Evolutionary conservation across 2,113 vertebrate species (phyloP).

Genomic region (Oreotrochilus melanogaster): DNA sequence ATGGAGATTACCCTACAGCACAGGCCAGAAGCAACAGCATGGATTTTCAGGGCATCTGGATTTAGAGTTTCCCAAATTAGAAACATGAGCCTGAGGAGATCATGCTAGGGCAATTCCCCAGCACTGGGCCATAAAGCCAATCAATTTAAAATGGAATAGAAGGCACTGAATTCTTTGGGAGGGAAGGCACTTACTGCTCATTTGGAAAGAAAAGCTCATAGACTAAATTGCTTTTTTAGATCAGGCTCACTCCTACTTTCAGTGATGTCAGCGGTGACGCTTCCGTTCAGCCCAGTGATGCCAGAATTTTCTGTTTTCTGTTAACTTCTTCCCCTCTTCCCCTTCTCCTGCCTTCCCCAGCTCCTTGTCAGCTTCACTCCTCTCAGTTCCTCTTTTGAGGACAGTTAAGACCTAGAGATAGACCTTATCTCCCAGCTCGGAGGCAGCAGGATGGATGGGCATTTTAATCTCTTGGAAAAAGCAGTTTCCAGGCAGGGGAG

Average conservation of each 20-base stretch:
- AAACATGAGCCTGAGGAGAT: constrained; percentile 25
- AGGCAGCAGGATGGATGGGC: not conserved
- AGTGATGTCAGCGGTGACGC: constrained; percentile 4
- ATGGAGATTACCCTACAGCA: constrained; percentile 7
- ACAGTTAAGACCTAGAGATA: not conserved
- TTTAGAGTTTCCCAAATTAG: constrained; percentile 67
- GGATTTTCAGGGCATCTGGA: constrained; percentile 55
- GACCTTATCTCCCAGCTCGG: not conserved
- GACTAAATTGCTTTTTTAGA: constrained; percentile 58
- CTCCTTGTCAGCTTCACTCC: not conserved
- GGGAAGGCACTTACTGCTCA: constrained; percentile 38
- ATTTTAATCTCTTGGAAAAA: not conserved
- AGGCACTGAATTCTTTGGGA: not conserved
- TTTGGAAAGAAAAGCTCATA: constrained; percentile 58
- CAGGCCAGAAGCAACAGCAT: constrained; percentile 1
- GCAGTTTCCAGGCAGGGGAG: not conserved
- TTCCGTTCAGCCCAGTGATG: not conserved
- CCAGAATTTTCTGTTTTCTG: not conserved
- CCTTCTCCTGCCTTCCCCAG: not conserved
- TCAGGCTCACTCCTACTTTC: constrained; percentile 16
- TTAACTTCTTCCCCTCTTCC: not conserved
- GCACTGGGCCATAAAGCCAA: constrained; percentile 24
- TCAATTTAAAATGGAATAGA: constrained; percentile 48
- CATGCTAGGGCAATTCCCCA: constrained; percentile 43
- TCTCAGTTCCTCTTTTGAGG: not conserved